phyloP scores from a whole-genome alignment of 1,140 invertebrate species.

The Teleopsis dalmanni region DNA sequence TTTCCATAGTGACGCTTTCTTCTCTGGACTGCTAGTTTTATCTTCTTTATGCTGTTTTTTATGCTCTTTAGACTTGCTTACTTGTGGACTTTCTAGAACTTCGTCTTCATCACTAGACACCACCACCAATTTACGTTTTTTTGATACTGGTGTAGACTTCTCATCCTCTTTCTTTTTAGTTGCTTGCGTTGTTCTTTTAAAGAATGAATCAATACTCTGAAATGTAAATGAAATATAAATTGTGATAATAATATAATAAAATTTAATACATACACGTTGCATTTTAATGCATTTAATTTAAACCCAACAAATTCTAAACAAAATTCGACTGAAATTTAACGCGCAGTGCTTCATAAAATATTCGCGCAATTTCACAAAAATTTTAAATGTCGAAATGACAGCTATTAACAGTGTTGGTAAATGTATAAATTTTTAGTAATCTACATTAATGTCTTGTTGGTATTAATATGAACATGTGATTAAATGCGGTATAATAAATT shows the following conservation, averaged over 20 bases:
- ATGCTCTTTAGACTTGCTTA: constrained; percentile 12
- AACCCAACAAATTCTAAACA: no score
- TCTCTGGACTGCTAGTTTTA: constrained; percentile 3
- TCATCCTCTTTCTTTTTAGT: constrained; percentile 2
- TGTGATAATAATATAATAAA: neutral
- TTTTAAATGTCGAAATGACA: no score
- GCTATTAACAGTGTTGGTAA: no score
- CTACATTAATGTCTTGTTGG: no score
- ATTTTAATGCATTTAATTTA: neutral
- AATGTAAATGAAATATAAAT: neutral
- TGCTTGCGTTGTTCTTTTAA: neutral
- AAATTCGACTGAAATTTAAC: no score
- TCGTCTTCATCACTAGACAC: constrained; percentile 39
- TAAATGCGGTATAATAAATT: no score
- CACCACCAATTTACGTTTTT: constrained; percentile 28
- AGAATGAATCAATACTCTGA: constrained; percentile 9
- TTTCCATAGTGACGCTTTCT: constrained; percentile 29
- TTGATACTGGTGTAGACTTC: constrained; percentile 4
- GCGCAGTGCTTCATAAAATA: no score
- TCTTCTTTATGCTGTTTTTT: constrained; percentile 14
- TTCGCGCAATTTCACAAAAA: no score
- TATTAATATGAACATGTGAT: no score
- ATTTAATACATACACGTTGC: constrained; percentile 1
- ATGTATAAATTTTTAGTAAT: no score
- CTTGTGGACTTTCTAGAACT: constrained; percentile 19